Conservation (phyloP, 2,113 vertebrate species). For the Stegastes partitus region DNA sequence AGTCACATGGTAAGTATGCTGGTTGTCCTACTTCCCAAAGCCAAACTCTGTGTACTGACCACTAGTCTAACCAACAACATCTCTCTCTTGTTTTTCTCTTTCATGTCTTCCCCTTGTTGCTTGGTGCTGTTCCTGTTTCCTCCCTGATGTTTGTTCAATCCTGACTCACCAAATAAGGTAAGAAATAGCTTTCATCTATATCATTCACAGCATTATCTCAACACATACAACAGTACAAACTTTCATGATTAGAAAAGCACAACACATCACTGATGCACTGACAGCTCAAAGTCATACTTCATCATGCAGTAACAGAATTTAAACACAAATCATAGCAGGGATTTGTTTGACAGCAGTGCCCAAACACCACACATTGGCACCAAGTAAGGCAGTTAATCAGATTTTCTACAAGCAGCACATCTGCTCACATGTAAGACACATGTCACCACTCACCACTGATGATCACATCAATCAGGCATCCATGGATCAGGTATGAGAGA, state of each 20-base stretch:
- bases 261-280: conserved; percentile 6
- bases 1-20: conserved; percentile 74
- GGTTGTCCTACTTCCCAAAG: conserved; percentile 27
- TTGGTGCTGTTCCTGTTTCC: conserved; percentile 43
- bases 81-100: conserved; percentile 69
- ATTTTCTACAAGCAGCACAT: conserved; percentile 20
- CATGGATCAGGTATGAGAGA: background rate
- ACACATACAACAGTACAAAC: conserved; percentile 8
- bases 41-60: conserved; percentile 30
- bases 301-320: background rate
- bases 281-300: background rate
- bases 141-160: conserved; percentile 36
- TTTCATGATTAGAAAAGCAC: background rate
- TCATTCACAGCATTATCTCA: conserved; percentile 11
- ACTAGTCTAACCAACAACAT: conserved; percentile 68
- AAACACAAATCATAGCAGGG: conserved; percentile 3
- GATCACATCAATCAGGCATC: background rate
- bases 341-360: background rate
- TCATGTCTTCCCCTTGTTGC: conserved; percentile 58
- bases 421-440: background rate
- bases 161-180: conserved; percentile 79
- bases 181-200: conserved; percentile 61
- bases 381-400: conserved; percentile 4
- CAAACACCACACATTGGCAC: conserved; percentile 3
- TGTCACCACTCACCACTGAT: conserved; percentile 1